phyloP scores from a whole-genome alignment of 1,140 invertebrate genomes.

The Drosophila novamexicana region DNA sequence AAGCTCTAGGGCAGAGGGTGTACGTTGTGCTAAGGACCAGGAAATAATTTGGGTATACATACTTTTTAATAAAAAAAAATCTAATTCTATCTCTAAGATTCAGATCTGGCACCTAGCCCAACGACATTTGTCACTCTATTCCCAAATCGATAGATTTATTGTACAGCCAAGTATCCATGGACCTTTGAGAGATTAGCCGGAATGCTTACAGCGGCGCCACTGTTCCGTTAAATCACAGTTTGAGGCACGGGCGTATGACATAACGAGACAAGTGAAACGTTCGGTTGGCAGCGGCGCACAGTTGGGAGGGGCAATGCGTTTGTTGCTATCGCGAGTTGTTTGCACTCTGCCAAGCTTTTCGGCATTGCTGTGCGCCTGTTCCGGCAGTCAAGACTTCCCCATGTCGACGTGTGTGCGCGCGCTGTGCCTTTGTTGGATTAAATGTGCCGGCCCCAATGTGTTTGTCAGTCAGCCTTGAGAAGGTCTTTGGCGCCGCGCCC shows the following conservation, averaged over 20 bases:
- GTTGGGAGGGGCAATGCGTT: conserved; percentile 18
- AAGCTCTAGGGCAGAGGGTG: too few relatives aligned
- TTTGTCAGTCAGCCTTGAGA: conserved; percentile 57
- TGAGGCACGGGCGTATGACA: not conserved
- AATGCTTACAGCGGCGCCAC: not conserved
- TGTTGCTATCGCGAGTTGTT: conserved; percentile 1
- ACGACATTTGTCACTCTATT: too few relatives aligned
- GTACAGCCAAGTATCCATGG: too few relatives aligned
- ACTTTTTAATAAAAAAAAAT: too few relatives aligned
- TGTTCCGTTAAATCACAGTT: not conserved
- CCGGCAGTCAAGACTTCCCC: conserved; percentile 81
- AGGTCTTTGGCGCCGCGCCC: conserved; percentile 61
- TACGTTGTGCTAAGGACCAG: too few relatives aligned
- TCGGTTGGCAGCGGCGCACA: not conserved
- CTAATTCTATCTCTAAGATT: too few relatives aligned
- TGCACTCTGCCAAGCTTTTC: not conserved
- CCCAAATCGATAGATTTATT: too few relatives aligned
- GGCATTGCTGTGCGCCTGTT: conserved; percentile 57
- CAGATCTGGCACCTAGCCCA: too few relatives aligned
- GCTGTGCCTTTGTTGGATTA: conserved; percentile 53
- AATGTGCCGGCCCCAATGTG: conserved; percentile 42
- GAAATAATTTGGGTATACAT: too few relatives aligned
- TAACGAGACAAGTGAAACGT: not conserved
- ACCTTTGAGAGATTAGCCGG: too few relatives aligned
- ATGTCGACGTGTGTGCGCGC: conserved; percentile 79